Base-by-base conservation (phyloP, 2,888 invertebrate species). In the Cantharis rustica region DNA sequence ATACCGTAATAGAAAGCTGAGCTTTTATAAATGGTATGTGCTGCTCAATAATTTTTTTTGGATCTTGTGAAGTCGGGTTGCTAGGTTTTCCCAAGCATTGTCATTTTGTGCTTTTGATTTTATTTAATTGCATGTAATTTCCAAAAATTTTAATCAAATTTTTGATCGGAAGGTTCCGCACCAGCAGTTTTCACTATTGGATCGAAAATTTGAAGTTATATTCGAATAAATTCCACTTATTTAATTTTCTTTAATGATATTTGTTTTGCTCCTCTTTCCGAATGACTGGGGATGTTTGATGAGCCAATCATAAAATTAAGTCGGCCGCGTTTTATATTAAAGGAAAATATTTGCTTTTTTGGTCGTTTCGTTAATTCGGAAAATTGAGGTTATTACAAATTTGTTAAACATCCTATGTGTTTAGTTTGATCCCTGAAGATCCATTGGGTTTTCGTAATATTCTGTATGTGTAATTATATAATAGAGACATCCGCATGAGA, bases 401-500 rank as follows among this genome's bases (percentile, higher is more conserved):
- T 47, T 47, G 47, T 47, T 47, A 47, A 47, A n/a, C 47, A n/a
- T 47, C 47, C n/a, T 47, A 47, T 47, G 47, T 47, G 47, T 47
- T 47, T 47, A 47, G 47, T n/a, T 47, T 47, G 47, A 47, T 47
- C 47, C 47, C 47, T 47, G 4, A 47, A 47, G 47, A 47, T 47
- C n/a, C 47, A 47, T 47, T 47, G 47, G 47, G 47, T n/a, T 47
- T 47, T 47, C n/a, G 47, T 47, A 47, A 47, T 13, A 47, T 47
- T 47, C 47, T n/a, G 47, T 47, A 47, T 47, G n/a, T 47, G 47
- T 47, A 47, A 47, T 69, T 16, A 69, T 31, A 69, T 69, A 69
- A 27, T 69, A 31, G 73, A 71, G 75, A 78, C 75, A 79, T 79
- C 79, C 78, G 76, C 75, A 79, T 79, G 78, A 77, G 78, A 77